Percentiles rank a stretch among this genome's conserved stretches.
Conservation (phyloP, 2,888 invertebrate genomes). For the Unio delphinus region DNA sequence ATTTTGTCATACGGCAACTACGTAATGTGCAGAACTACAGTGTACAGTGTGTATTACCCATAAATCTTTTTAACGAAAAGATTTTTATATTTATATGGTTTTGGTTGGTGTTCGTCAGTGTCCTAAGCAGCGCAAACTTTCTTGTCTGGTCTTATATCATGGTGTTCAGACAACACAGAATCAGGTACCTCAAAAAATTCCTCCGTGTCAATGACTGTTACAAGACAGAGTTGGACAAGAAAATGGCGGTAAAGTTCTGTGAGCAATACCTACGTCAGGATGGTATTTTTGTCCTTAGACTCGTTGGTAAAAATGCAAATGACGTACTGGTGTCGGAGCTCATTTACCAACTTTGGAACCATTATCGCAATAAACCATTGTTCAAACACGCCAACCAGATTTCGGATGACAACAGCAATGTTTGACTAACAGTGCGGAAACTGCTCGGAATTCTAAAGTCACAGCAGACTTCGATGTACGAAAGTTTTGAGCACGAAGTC, state of each 20-base stretch:
- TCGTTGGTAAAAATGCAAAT: conserved; percentile 71
- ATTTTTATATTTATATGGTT: conserved; percentile 74
- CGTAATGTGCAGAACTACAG: conserved; percentile 72
- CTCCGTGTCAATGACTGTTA: conserved; percentile 64
- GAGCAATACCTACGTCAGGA: conserved; percentile 70
- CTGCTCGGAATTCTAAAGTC: conserved; percentile 56
- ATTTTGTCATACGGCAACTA: conserved; percentile 72
- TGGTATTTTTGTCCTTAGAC: conserved; percentile 69
- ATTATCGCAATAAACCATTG: conserved; percentile 65
- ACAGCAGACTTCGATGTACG: conserved; percentile 50
- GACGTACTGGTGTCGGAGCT: conserved; percentile 71
- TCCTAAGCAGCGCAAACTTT: conserved; percentile 71
- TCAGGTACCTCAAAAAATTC: conserved; percentile 67
- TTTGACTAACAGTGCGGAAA: conserved; percentile 65
- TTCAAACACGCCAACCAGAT: conserved; percentile 65
- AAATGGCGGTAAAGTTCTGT: conserved; percentile 66
- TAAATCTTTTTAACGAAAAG: conserved; percentile 68
- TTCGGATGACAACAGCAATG: conserved; percentile 66
- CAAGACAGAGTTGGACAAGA: conserved; percentile 65
- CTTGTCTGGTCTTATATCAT: conserved; percentile 71
- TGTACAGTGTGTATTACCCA: conserved; percentile 71
- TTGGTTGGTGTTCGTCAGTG: conserved; percentile 73
- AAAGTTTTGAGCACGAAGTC: conserved; percentile 34
- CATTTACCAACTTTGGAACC: conserved; percentile 69
- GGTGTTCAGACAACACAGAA: conserved; percentile 62